Evolutionary conservation across 1,140 invertebrate genomes (phyloP), one percentile per base, ranked within the genome.

Genomic region (Galendromus occidentalis): DNA sequence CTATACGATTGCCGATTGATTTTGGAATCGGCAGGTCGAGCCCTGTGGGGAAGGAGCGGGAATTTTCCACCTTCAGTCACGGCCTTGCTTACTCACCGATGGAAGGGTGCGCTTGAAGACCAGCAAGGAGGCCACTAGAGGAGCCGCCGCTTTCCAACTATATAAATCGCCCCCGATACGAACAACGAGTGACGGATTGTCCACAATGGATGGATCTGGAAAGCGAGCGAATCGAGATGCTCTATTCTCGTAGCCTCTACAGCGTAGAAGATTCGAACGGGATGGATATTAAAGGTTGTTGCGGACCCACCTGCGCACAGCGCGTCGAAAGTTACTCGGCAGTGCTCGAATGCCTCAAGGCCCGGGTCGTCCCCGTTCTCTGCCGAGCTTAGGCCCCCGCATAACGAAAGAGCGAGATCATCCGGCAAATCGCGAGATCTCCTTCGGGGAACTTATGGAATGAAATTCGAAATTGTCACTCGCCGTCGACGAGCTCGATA

Each of bases 81-180:
- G 33, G 33, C n/a, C n/a, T n/a, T n/a, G n/a, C n/a, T n/a, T n/a
- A 39, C 33, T 39, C 33, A 39, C 33, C 33, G 74, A 73, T 18
- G 88, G 84, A 69, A 96, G 78, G 66, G 85, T 82, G 71, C 87
- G 82, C 72, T 90, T 83, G 78, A 86, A 97, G 66, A 85, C 82
- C 22, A 89, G 81, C 42, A 87, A 78, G 63, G 86, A 87, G 71
- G 94, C 81, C 66, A 97, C 80, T 70, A 92, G 84, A 14, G 91
- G 87, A 67, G 84, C 85, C 66, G 91, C 91, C 44, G 84, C 83
- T 65, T 83, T 76, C 90, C 91, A 95, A 71, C 85, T 88, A 77
- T 89, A 87, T 69, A 72, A 79, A 45, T 91, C 88, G 66, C 85
- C 84, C 71, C 85, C 85, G 41, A 96, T 82, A 72, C 87, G 84